phyloP scores from a whole-genome alignment of 2,113 vertebrate genomes.

The Neotragus moschatus region DNA sequence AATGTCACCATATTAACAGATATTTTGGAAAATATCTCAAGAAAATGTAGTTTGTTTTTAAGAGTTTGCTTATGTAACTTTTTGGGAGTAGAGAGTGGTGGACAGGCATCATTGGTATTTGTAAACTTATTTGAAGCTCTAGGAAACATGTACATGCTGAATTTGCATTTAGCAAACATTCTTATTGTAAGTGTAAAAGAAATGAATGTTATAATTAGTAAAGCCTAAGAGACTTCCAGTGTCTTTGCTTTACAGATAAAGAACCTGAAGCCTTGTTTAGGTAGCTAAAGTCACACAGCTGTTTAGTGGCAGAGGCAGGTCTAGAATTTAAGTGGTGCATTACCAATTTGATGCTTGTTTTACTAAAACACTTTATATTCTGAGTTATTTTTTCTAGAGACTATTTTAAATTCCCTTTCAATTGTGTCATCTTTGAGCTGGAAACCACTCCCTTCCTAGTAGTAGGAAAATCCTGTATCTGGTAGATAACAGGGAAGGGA shows the following conservation, averaged over 20 bases:
- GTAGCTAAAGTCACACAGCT: not conserved
- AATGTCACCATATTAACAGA: not conserved
- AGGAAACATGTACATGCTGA: not conserved
- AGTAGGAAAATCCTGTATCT: conserved; percentile 53
- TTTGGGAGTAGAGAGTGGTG: not conserved
- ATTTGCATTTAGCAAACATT: conserved; percentile 16
- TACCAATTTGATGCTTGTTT: conserved; percentile 37
- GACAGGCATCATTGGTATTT: not conserved
- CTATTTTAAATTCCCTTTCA: conserved; percentile 53
- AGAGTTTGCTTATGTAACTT: not conserved
- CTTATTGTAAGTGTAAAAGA: conserved; percentile 21
- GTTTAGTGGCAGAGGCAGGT: not conserved
- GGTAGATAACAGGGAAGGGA: no score
- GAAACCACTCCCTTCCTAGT: conserved; percentile 69
- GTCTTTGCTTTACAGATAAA: not conserved
- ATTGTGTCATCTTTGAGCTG: conserved; percentile 62
- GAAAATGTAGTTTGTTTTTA: conserved; percentile 35
- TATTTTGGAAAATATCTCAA: not conserved
- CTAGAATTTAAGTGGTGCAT: not conserved
- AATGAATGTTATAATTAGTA: conserved; percentile 26
- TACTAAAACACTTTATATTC: conserved; percentile 36
- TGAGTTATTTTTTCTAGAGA: conserved; percentile 24
- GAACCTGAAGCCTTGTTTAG: not conserved
- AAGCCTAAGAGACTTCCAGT: not conserved
- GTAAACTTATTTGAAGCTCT: conserved; percentile 29